Percentiles rank a stretch among this genome's conserved stretches.
Conservation (phyloP, 2,113 vertebrate genomes). For the Onychostruthus taczanowskii region DNA sequence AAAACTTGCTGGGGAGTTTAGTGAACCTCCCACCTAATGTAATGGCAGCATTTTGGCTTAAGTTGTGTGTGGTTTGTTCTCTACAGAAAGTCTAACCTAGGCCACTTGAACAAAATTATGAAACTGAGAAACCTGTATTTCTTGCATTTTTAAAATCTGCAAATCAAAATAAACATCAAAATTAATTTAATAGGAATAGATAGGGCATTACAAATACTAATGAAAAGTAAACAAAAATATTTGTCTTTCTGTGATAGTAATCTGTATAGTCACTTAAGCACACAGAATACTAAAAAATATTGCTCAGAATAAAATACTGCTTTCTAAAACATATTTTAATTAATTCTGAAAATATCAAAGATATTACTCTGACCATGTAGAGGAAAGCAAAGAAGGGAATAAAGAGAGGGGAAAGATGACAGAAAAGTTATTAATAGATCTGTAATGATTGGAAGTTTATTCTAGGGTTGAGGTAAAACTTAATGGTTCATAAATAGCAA, state of each 20-base stretch:
- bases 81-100: not conserved
- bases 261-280: not conserved
- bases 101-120: not conserved
- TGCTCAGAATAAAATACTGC: not conserved
- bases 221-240: not conserved
- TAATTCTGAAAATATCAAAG: not conserved
- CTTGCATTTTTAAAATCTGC: not conserved
- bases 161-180: not conserved
- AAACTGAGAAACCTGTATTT: not conserved
- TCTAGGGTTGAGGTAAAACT: slow-evolving; percentile 69
- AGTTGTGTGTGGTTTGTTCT: not conserved
- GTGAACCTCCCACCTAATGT: not conserved
- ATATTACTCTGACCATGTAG: not conserved
- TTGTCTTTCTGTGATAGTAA: not conserved
- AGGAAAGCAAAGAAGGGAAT: not conserved
- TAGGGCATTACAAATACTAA: not conserved
- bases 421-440: slow-evolving; percentile 56
- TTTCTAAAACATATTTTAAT: not conserved
- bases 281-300: not conserved
- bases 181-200: not conserved
- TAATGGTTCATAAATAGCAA: slow-evolving; percentile 79
- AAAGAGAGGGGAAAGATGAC: not conserved
- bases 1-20: not conserved
- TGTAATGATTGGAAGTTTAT: slow-evolving; percentile 73
- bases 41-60: not conserved